These are phyloP conservation scores for Amblyornis subalaris DNA, from an alignment of 2,113 vertebrate genomes.

Conservation along the genomic window DNA sequence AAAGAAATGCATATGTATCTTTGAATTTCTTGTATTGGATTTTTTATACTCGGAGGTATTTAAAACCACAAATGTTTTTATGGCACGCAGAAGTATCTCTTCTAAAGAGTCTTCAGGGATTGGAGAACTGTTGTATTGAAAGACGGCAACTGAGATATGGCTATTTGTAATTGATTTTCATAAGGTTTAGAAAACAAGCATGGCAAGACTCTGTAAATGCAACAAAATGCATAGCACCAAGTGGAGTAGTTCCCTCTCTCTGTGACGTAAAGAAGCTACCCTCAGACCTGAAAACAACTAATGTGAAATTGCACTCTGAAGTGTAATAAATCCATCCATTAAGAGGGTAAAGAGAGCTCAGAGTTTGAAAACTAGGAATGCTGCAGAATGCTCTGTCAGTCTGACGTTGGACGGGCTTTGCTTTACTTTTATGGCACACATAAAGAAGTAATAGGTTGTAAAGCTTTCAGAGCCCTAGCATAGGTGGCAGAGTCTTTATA, in stretches of 20 bases:
- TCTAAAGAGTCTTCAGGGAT: not conserved
- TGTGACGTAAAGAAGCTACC: not conserved
- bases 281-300: not conserved
- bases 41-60: not conserved
- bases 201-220: not conserved
- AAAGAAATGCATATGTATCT: not conserved
- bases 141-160: not conserved
- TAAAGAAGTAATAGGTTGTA: slow-evolving; percentile 48
- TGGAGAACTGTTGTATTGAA: not conserved
- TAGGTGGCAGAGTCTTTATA: slow-evolving; percentile 24
- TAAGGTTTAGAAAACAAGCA: not conserved
- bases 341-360: not conserved
- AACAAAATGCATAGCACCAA: not conserved
- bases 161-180: not conserved
- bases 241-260: not conserved
- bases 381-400: slow-evolving; percentile 9
- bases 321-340: slow-evolving; percentile 7
- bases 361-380: not conserved
- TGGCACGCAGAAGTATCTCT: not conserved
- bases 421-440: slow-evolving; percentile 30
- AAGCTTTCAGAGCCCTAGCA: slow-evolving; percentile 21
- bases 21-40: not conserved
- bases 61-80: not conserved
- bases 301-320: slow-evolving; percentile 4
- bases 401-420: not conserved